These are phyloP conservation scores for Athripsodes cinereus DNA, from an alignment of 2,888 invertebrate species.

Conservation along the genomic window DNA sequence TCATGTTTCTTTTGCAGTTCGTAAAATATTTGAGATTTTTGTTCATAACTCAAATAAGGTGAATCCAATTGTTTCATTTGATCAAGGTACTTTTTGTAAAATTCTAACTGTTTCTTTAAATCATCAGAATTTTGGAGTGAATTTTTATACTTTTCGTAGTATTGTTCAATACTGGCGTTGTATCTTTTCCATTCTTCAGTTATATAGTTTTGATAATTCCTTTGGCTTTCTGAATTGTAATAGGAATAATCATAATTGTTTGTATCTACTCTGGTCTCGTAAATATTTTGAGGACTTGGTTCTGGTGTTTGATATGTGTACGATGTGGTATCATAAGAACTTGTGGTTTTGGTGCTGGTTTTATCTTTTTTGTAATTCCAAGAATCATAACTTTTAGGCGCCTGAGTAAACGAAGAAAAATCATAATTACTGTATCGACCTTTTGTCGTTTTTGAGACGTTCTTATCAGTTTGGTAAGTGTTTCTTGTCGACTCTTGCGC, in stretches of 20 bases:
- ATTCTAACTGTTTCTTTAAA: constrained; percentile 14
- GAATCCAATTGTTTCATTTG: constrained; percentile 11
- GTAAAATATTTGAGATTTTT: constrained; percentile 3
- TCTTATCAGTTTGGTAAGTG: neutral
- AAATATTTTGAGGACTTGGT: too few relatives aligned
- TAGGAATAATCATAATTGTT: neutral
- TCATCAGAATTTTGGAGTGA: constrained; percentile 8
- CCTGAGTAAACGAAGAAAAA: neutral
- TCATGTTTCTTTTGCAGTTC: constrained; percentile 19
- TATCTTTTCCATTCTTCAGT: constrained; percentile 11
- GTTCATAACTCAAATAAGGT: constrained; percentile 13
- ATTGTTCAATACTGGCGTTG: constrained; percentile 15
- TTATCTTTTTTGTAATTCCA: neutral
- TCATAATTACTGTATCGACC: neutral
- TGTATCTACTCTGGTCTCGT: neutral
- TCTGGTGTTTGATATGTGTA: neutral
- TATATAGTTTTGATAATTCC: neutral
- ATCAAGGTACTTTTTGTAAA: constrained; percentile 19
- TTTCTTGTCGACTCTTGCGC: neutral
- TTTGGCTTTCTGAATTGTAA: neutral
- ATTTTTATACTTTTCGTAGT: constrained; percentile 14
- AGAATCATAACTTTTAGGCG: neutral
- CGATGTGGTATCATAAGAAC: neutral
- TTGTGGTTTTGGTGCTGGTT: neutral
- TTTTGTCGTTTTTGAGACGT: neutral